phyloP scores from a whole-genome alignment of 2,113 vertebrate species.

The Erpornis zantholeuca region DNA sequence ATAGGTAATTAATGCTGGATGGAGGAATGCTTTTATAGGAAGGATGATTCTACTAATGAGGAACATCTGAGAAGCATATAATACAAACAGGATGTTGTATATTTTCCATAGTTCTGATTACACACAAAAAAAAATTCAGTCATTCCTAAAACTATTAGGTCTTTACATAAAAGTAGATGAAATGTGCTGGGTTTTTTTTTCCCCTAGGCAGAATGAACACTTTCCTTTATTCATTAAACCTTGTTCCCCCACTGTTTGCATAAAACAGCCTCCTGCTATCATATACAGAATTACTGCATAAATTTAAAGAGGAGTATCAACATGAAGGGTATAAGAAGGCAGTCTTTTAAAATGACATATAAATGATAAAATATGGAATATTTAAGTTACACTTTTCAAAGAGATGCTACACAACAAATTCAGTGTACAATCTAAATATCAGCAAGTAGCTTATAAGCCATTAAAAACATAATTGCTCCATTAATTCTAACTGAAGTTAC shows the following conservation, averaged over 20 bases:
- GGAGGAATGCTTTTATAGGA: not conserved
- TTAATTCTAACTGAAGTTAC: not conserved
- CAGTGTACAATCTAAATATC: not conserved
- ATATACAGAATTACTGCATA: not conserved
- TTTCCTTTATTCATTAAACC: not conserved
- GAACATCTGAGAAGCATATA: not conserved
- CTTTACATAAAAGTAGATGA: not conserved
- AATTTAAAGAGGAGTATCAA: not conserved
- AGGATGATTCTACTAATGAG: not conserved
- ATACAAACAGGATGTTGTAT: not conserved
- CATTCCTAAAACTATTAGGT: slow-evolving; percentile 49
- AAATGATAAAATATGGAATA: not conserved
- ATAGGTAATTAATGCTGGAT: not conserved
- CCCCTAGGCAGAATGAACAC: not conserved
- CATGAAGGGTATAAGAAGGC: not conserved
- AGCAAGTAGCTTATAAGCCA: not conserved
- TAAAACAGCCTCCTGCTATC: not conserved
- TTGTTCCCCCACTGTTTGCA: not conserved
- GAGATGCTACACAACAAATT: not conserved
- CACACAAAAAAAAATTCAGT: not conserved
- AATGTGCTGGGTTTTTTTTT: not conserved
- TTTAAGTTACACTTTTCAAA: not conserved
- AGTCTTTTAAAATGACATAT: not conserved
- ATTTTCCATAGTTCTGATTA: slow-evolving; percentile 50
- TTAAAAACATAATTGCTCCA: not conserved